Evolutionary conservation across 2,797 vertebrate species (phyloP).

Genomic region (Brachymystax lenok): DNA sequence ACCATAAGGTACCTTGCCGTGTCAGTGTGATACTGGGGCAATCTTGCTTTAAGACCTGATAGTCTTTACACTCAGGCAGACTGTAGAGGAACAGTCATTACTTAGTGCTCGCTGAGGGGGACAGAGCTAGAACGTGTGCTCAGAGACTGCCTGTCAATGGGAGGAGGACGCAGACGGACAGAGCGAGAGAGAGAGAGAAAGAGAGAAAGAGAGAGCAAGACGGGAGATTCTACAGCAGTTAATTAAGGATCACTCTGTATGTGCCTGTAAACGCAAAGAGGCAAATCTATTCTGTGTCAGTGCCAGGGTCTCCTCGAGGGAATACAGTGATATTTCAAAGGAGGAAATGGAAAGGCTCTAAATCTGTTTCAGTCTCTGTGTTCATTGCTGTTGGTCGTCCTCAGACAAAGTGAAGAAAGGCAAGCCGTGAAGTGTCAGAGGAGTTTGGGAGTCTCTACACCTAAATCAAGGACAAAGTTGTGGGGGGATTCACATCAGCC

Average conservation of each 20-base stretch:
- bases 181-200: conserved; percentile 48
- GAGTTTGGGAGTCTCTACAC: conserved; percentile 61
- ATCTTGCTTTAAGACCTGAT: conserved; percentile 89
- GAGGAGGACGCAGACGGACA: conserved; percentile 66
- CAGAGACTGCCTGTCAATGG: conserved; percentile 73
- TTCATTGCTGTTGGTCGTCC: conserved; percentile 62
- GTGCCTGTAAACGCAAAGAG: conserved; percentile 67
- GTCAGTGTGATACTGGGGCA: conserved; percentile 66
- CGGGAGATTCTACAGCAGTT: conserved; percentile 68
- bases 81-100: conserved; percentile 69
- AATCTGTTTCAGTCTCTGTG: conserved; percentile 80
- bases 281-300: conserved; percentile 71
- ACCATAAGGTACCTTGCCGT: conserved; percentile 38
- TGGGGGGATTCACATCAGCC: conserved; percentile 70
- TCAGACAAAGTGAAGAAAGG: conserved; percentile 67
- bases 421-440: conserved; percentile 56
- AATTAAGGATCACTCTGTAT: conserved; percentile 69
- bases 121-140: conserved; percentile 61
- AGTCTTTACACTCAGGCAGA: conserved; percentile 76
- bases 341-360: conserved; percentile 86
- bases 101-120: conserved; percentile 73
- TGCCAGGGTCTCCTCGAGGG: conserved; percentile 73
- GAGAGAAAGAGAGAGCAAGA: conserved; percentile 52
- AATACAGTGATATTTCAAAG: conserved; percentile 78
- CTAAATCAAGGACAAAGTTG: conserved; percentile 71